A percentile compares a stretch with the other conserved stretches of the same genome.
phyloP scores from a whole-genome alignment of 2,888 invertebrate genomes.

The Meliscaeva auricollis region DNA sequence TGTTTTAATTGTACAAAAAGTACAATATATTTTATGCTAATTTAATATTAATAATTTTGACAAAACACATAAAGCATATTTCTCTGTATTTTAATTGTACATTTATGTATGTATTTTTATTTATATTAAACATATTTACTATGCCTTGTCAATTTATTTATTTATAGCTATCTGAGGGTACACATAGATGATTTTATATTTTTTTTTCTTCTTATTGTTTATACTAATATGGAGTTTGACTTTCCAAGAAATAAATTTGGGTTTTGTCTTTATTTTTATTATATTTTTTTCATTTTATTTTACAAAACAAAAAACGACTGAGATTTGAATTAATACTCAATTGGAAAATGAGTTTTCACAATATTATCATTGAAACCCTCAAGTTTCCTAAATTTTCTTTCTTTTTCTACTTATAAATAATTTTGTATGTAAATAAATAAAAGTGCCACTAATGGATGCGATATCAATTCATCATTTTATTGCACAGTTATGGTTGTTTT shows the following conservation, averaged over 20 bases:
- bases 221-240: constrained; percentile 21
- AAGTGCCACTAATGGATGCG: constrained; percentile 50
- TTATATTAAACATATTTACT: constrained; percentile 7
- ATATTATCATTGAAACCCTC: constrained; percentile 28
- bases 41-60: constrained; percentile 24
- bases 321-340: constrained; percentile 28
- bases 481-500: constrained; percentile 40
- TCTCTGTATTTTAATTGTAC: constrained; percentile 34
- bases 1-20: constrained; percentile 17
- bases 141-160: constrained; percentile 19
- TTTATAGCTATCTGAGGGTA: constrained; percentile 40
- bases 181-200: constrained; percentile 39
- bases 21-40: constrained; percentile 1
- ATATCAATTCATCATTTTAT: constrained; percentile 36
- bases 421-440: constrained; percentile 57
- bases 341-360: constrained; percentile 23
- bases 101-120: constrained; percentile 9
- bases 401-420: constrained; percentile 11
- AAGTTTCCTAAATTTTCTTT: constrained; percentile 10
- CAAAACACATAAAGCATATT: constrained; percentile 67
- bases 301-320: constrained; percentile 14
- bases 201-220: background rate
- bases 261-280: background rate
- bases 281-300: constrained; percentile 1
- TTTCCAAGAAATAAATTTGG: background rate